Evolutionary conservation across 2,113 vertebrate genomes (phyloP), one percentile per base, ranked within the genome.

Genomic region (Myanophis thanlyinensis): DNA sequence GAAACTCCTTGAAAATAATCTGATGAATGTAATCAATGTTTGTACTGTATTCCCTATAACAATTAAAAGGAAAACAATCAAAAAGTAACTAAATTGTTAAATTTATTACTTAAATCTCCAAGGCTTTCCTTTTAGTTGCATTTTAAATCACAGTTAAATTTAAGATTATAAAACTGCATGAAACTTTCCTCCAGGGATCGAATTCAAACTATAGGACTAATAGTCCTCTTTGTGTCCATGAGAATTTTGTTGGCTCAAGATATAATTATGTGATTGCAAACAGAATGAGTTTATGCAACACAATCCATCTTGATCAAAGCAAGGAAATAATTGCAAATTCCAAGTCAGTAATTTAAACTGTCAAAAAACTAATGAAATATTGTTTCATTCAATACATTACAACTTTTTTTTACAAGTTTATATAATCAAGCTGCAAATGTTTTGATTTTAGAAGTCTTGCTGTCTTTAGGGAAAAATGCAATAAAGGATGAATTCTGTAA

Each of bases 91-190:
- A 90, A 95, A 95, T 25, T 94, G 93, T 95, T 96, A 93, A 95
- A 95, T 85, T 93, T 85, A 56, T 91, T 94, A 47, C 51, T 95
- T 97, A 91, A 94, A 94, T 95, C 94, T 95, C 93, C 89, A 1
- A 93, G 94, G 93, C 93, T 93, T 80, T 91, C 85, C 90, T 53
- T 47, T 80, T 48, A 85, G 25, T 88, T 94, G 88, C 93, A 92
- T 91, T 91, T 47, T 40, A 54, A 96, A 96, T 88, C 93, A 90
- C 6, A 9, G 53, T 30, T 91, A 48, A 93, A 91, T 67, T 1
- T 22, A 80, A 51, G 92, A 1, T 25, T 56, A 18, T 27, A 46
- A 94, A 94, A 85, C 40, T 18, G 89, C 7, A 40, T 95, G 94
- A 96, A 97, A 95, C 92, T 90, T 52, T 62, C 9, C n/a, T 92